Conservation (phyloP, 2,113 vertebrate genomes). For the Oxygymnocypris stewartii region DNA sequence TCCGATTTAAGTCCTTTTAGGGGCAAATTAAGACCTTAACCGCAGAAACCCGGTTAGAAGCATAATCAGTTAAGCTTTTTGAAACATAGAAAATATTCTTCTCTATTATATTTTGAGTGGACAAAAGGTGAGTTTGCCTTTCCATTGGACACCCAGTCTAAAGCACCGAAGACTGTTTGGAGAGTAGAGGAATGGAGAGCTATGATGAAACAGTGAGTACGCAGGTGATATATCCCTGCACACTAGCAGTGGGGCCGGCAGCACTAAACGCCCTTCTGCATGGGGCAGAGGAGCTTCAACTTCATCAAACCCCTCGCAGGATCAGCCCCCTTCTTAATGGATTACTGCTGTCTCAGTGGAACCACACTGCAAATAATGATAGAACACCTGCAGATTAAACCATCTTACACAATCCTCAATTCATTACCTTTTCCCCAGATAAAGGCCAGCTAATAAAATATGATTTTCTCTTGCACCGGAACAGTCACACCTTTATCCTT, state of each 20-base stretch:
- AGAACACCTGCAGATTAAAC: conserved; percentile 80
- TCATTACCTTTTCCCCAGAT: conserved; percentile 73
- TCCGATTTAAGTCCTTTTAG: background rate
- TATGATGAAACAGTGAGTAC: conserved; percentile 56
- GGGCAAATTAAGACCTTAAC: background rate
- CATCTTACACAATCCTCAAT: conserved; percentile 80
- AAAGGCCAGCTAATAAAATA: conserved; percentile 77
- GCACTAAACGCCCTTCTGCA: conserved; percentile 62
- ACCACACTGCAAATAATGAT: conserved; percentile 83
- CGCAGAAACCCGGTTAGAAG: background rate
- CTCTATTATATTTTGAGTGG: background rate
- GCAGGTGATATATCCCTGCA: conserved; percentile 57
- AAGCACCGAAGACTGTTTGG: conserved; percentile 35
- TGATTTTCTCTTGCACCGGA: conserved; percentile 71
- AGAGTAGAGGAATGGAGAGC: background rate
- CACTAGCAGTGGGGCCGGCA: conserved; percentile 55
- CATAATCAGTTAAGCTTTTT: conserved; percentile 2
- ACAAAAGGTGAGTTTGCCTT: conserved; percentile 19
- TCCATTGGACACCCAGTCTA: conserved; percentile 30
- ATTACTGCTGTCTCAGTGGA: conserved; percentile 79
- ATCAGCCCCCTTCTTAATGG: conserved; percentile 78
- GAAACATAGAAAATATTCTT: background rate
- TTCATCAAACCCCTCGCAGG: conserved; percentile 58
- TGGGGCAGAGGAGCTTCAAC: conserved; percentile 69
- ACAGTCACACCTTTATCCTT: conserved; percentile 77